Evolutionary conservation across 2,113 vertebrate species (phyloP).

Genomic region (Solea senegalensis): DNA sequence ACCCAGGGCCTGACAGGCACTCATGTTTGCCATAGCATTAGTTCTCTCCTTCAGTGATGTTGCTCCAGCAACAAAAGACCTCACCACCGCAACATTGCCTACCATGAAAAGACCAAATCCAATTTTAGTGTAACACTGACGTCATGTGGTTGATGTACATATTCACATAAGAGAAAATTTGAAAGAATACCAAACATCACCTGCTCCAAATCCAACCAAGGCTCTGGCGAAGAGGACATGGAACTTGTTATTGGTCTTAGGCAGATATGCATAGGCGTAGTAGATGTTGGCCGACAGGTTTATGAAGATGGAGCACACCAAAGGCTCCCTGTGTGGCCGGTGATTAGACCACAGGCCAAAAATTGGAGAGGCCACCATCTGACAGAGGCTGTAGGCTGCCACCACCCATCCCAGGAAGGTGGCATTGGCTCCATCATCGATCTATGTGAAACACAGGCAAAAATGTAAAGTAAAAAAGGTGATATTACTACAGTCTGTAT

Average conservation of each 20-base stretch:
- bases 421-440: constrained; percentile 85
- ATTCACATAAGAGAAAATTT: too few relatives aligned
- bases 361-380: constrained; percentile 93
- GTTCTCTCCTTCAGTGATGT: constrained; percentile 93
- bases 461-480: neutral
- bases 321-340: constrained; percentile 89
- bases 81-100: constrained; percentile 95
- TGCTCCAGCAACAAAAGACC: constrained; percentile 92
- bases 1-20: constrained; percentile 93
- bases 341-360: constrained; percentile 96
- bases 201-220: constrained; percentile 95
- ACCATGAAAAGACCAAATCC: neutral
- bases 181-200: constrained; percentile 67
- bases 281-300: constrained; percentile 91
- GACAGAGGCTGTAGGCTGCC: constrained; percentile 93
- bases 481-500: neutral
- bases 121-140: neutral
- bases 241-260: constrained; percentile 87
- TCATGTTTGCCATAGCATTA: constrained; percentile 94
- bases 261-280: constrained; percentile 89
- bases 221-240: constrained; percentile 91
- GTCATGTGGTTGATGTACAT: neutral
- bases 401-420: constrained; percentile 97
- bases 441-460: constrained; percentile 65
- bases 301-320: constrained; percentile 88